Evolutionary conservation across 2,797 vertebrate genomes (phyloP).

Genomic region (Octomys mimax): DNA sequence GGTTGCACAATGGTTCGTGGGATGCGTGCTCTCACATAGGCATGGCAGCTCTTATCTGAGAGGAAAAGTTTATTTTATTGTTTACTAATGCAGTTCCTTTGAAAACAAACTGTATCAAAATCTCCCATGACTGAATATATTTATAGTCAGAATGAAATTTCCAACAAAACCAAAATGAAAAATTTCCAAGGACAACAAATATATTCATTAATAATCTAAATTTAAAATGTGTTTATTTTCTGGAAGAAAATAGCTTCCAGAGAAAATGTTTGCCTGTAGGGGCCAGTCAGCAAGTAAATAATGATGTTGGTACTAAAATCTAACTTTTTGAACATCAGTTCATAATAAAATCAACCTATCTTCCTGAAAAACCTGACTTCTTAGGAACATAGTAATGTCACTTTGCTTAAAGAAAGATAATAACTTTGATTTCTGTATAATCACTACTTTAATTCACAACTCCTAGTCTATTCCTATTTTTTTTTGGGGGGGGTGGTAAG

Average conservation of each 20-base stretch:
- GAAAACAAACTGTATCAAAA: slow-evolving; percentile 1
- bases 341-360: slow-evolving; percentile 6
- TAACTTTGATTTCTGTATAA: background rate
- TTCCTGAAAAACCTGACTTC: background rate
- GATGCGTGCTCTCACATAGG: background rate
- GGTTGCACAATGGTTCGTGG: background rate
- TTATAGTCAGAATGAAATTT: slow-evolving; percentile 29
- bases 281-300: background rate
- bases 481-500: background rate
- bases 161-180: background rate
- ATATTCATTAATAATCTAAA: background rate
- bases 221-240: slow-evolving; percentile 46
- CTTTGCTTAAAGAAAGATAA: background rate
- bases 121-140: background rate
- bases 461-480: background rate
- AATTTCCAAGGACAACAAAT: background rate
- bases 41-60: background rate
- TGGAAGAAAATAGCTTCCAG: slow-evolving; percentile 33
- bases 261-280: background rate
- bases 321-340: background rate
- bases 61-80: slow-evolving; percentile 9
- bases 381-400: background rate
- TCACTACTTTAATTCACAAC: background rate
- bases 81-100: background rate
- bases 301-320: background rate